Conservation (phyloP, 2,113 vertebrate species). For the Addax nasomaculatus region DNA sequence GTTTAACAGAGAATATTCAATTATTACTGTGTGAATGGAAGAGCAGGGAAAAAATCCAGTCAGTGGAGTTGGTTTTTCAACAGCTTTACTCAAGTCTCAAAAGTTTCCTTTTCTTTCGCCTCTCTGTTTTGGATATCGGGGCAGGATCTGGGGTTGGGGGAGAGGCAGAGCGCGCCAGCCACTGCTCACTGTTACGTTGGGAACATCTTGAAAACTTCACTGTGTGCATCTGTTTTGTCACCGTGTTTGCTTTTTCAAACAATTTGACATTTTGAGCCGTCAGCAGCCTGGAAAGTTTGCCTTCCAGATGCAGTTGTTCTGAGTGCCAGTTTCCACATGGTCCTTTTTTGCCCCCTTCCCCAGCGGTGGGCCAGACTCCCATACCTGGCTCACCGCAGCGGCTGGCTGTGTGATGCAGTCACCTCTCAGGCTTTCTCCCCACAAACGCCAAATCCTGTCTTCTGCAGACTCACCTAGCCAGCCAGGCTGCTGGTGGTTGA, state of each 20-base stretch:
- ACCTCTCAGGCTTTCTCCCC: background rate
- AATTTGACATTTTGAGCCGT: slow-evolving; percentile 33
- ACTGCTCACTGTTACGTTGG: background rate
- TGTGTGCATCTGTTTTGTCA: background rate
- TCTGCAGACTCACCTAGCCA: background rate
- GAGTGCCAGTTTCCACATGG: slow-evolving; percentile 51
- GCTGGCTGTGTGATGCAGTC: background rate
- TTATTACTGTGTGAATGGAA: background rate
- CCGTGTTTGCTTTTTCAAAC: slow-evolving; percentile 46
- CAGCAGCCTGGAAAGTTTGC: slow-evolving; percentile 38
- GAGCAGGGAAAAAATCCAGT: background rate
- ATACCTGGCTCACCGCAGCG: background rate
- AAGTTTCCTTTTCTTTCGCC: background rate
- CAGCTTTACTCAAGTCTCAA: background rate
- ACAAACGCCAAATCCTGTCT: background rate
- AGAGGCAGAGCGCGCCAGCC: background rate
- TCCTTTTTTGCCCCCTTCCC: slow-evolving; percentile 5
- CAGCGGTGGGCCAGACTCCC: background rate
- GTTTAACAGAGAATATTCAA: background rate
- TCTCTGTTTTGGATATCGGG: background rate
- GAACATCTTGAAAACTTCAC: slow-evolving; percentile 7
- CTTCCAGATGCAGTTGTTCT: slow-evolving; percentile 36
- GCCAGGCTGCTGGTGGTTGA: background rate
- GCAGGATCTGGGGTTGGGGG: background rate
- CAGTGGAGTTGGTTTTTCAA: background rate